Percentiles rank a stretch among this genome's conserved stretches.
Conservation (phyloP, 1,140 invertebrate genomes). For the Drosophila rufa region DNA sequence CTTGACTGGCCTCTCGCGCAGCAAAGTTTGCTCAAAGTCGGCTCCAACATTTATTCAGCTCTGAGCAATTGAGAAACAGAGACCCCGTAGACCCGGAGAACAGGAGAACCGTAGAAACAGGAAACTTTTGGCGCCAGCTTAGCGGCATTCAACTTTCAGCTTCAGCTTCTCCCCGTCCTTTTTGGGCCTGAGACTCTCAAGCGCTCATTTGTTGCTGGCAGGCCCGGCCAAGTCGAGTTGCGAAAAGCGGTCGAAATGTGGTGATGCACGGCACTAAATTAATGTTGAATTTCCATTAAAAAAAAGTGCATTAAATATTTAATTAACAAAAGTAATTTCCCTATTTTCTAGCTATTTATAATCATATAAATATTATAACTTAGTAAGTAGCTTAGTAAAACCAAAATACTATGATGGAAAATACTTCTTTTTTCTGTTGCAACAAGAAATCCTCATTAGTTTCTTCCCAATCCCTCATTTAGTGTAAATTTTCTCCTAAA, state of each 20-base stretch:
- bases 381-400: too few species aligned
- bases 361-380: too few species aligned
- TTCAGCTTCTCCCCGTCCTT: constrained; percentile 20
- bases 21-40: constrained; percentile 27
- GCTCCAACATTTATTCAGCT: constrained; percentile 22
- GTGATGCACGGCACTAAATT: background rate
- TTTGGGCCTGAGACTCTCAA: constrained; percentile 48
- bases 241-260: constrained; percentile 1
- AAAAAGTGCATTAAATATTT: background rate
- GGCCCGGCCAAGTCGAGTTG: constrained; percentile 12
- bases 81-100: constrained; percentile 1
- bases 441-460: background rate
- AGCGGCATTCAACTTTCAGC: constrained; percentile 45
- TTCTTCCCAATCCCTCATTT: too few species aligned
- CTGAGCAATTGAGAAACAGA: constrained; percentile 18
- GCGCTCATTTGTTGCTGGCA: constrained; percentile 69
- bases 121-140: constrained; percentile 63
- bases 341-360: too few species aligned
- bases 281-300: too few species aligned
- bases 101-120: constrained; percentile 6
- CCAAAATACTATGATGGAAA: too few species aligned
- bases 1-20: constrained; percentile 27
- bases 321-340: too few species aligned
- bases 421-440: too few species aligned
- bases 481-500: too few species aligned